Percentiles rank a stretch among this genome's conserved stretches.
Evolutionary conservation across 1,140 invertebrate species (phyloP).

Genomic region (Sinella curviseta): DNA sequence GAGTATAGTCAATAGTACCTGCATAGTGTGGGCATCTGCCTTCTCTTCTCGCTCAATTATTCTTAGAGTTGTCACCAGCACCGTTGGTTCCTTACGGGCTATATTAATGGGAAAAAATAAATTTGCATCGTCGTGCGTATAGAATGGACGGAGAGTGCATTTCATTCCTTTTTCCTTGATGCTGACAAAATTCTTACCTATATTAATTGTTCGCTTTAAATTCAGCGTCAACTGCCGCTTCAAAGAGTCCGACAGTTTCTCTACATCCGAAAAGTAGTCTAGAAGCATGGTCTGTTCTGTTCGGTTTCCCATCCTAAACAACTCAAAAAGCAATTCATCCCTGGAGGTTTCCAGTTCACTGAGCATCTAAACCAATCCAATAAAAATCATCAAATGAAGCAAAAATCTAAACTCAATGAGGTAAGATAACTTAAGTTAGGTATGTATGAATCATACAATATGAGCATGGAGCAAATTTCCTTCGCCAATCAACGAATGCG

Average conservation of each 20-base stretch:
- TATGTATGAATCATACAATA: conserved; percentile 65
- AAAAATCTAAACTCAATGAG: too few relatives aligned
- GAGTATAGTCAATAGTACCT: conserved; percentile 54
- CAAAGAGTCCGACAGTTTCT: conserved; percentile 82
- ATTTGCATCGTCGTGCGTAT: too few relatives aligned
- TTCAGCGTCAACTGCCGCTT: conserved; percentile 89
- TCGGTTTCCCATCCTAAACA: conserved; percentile 90
- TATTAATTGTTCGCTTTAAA: conserved; percentile 77
- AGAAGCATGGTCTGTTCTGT: conserved; percentile 88
- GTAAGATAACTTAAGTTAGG: too few relatives aligned
- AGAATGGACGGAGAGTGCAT: too few relatives aligned
- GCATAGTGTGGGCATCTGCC: conserved; percentile 75
- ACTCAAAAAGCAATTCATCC: conserved; percentile 90
- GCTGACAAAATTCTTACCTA: too few relatives aligned
- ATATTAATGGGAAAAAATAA: too few relatives aligned
- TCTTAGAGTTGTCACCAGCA: conserved; percentile 91
- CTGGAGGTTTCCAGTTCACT: conserved; percentile 94
- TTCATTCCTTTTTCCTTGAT: too few relatives aligned
- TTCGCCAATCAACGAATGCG: conserved; percentile 89
- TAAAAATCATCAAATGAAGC: not conserved
- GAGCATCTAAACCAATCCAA: conserved; percentile 66
- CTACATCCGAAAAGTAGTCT: conserved; percentile 94
- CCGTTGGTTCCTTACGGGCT: conserved; percentile 82
- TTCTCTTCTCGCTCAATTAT: conserved; percentile 97
- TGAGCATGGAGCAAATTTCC: conserved; percentile 93